phyloP scores from a whole-genome alignment of 2,113 vertebrate genomes.

The Mormyrus iriodes region DNA sequence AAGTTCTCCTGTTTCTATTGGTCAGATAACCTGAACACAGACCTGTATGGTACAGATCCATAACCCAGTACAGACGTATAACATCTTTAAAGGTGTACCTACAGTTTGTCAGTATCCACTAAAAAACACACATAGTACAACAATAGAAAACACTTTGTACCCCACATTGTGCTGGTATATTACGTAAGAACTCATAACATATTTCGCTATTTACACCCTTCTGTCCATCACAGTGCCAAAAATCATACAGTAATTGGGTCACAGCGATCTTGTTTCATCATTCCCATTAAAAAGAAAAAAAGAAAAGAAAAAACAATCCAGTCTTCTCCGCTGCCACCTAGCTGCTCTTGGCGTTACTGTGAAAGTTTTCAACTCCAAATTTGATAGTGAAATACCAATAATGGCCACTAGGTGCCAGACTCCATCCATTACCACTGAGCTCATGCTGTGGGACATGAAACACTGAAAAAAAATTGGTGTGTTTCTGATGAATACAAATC shows the following conservation, averaged over 20 bases:
- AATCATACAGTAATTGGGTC: not conserved
- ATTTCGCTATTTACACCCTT: not conserved
- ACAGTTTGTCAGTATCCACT: not conserved
- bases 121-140: not conserved
- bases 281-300: not conserved
- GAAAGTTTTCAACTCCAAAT: not conserved
- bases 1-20: not conserved
- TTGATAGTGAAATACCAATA: not conserved
- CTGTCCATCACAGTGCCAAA: not conserved
- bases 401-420: not conserved
- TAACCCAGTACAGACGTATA: not conserved
- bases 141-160: not conserved
- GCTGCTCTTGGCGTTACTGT: not conserved
- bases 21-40: not conserved
- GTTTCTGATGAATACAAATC: not conserved
- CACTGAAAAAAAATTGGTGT: not conserved
- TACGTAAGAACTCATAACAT: not conserved
- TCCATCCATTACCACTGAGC: not conserved
- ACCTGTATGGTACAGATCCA: not conserved
- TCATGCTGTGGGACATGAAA: not conserved
- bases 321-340: not conserved
- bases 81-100: not conserved
- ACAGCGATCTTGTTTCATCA: not conserved
- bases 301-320: not conserved
- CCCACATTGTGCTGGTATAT: not conserved